Conservation (phyloP, 2,113 vertebrate genomes). For the Acrocephalus kingi region DNA sequence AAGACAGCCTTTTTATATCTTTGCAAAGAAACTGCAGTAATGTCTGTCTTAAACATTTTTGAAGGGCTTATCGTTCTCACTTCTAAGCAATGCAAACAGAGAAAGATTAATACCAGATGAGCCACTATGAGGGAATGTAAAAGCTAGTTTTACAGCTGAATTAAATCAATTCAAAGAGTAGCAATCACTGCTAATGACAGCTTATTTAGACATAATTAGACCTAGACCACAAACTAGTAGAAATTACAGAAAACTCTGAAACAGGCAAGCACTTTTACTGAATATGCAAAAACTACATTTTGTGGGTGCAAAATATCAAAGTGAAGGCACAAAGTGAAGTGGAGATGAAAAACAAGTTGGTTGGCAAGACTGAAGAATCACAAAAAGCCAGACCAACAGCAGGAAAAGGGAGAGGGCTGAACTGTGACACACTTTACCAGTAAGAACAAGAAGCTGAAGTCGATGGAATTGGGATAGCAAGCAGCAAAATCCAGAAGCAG, state of each 20-base stretch:
- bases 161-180: neutral
- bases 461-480: neutral
- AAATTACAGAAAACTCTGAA: neutral
- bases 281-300: neutral
- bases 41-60: neutral
- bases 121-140: neutral
- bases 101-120: conserved; percentile 48
- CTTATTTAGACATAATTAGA: conserved; percentile 34
- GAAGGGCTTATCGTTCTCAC: neutral
- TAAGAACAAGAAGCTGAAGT: neutral
- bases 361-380: neutral
- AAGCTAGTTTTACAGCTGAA: conserved; percentile 7
- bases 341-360: neutral
- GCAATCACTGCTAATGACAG: conserved; percentile 17
- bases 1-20: neutral
- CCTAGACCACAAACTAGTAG: neutral
- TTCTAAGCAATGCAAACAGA: neutral
- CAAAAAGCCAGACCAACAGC: neutral
- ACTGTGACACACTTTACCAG: neutral
- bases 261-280: neutral
- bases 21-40: neutral
- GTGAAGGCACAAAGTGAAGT: neutral
- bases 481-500: neutral
- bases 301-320: neutral
- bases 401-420: neutral